These are phyloP conservation scores for Aurelia sp. DNA, from an alignment of 30 jellyfish, hydroid and myxozoan genomes.

Conservation along the genomic window DNA sequence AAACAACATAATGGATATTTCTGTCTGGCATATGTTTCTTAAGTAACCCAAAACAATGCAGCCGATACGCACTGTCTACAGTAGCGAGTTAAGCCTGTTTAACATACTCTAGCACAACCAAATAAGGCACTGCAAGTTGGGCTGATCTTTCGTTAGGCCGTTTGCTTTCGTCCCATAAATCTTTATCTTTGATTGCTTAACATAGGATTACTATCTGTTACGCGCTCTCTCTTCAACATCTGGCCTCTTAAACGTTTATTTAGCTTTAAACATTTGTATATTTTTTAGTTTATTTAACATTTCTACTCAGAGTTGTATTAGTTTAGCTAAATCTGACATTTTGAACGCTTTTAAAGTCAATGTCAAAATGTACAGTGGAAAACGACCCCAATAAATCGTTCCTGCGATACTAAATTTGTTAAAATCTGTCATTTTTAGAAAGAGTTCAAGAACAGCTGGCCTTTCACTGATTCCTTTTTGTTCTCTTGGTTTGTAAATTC, in stretches of 20 bases:
- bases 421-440: too few relatives aligned
- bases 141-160: slow-evolving; percentile 56
- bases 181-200: slow-evolving; percentile 39
- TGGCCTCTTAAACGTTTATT: slow-evolving; percentile 54
- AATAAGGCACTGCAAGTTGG: slow-evolving; percentile 38
- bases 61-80: slow-evolving; percentile 51
- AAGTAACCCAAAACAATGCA: slow-evolving; percentile 28
- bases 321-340: slow-evolving; percentile 51
- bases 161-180: slow-evolving; percentile 61
- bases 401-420: too few relatives aligned
- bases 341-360: background rate
- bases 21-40: slow-evolving; percentile 54
- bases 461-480: too few relatives aligned
- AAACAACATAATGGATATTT: slow-evolving; percentile 73
- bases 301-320: background rate
- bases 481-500: too few relatives aligned
- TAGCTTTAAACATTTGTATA: slow-evolving; percentile 53
- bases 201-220: slow-evolving; percentile 22
- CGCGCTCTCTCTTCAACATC: slow-evolving; percentile 28
- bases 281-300: slow-evolving; percentile 61
- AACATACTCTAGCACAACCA: slow-evolving; percentile 26
- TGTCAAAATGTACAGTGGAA: too few relatives aligned
- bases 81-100: slow-evolving; percentile 37
- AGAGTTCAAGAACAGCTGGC: too few relatives aligned
- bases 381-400: too few relatives aligned